Conservation (phyloP, 2,113 vertebrate species). For the Poecile atricapillus region DNA sequence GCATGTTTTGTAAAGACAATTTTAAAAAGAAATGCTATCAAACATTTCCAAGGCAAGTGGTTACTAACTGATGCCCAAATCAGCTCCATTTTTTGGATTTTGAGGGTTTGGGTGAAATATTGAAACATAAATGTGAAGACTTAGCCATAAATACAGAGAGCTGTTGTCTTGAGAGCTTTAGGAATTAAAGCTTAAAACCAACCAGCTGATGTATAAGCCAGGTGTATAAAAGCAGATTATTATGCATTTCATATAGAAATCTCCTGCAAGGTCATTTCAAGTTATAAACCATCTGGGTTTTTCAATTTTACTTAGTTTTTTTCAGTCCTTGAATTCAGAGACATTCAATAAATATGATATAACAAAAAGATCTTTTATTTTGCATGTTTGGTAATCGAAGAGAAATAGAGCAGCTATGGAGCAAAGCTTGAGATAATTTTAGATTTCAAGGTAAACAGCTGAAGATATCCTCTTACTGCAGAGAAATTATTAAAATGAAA, state of each 20-base stretch:
- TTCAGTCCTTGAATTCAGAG: background rate
- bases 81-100: background rate
- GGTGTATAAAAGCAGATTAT: conserved; percentile 53
- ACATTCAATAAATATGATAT: background rate
- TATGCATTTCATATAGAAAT: conserved; percentile 27
- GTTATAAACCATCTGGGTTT: background rate
- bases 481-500: background rate
- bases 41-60: background rate
- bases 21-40: background rate
- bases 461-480: conserved; percentile 12
- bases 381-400: background rate
- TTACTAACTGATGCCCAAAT: background rate
- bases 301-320: background rate
- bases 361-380: background rate
- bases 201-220: conserved; percentile 6
- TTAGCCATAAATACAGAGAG: background rate
- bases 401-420: background rate
- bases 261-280: conserved; percentile 37
- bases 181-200: conserved; percentile 45
- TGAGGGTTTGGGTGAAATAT: background rate
- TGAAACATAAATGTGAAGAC: background rate
- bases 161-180: background rate
- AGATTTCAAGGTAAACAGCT: conserved; percentile 11
- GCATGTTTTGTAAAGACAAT: background rate
- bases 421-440: background rate